Base-by-base conservation (phyloP, 2,888 invertebrate genomes). In the Macroteleia sp. region DNA sequence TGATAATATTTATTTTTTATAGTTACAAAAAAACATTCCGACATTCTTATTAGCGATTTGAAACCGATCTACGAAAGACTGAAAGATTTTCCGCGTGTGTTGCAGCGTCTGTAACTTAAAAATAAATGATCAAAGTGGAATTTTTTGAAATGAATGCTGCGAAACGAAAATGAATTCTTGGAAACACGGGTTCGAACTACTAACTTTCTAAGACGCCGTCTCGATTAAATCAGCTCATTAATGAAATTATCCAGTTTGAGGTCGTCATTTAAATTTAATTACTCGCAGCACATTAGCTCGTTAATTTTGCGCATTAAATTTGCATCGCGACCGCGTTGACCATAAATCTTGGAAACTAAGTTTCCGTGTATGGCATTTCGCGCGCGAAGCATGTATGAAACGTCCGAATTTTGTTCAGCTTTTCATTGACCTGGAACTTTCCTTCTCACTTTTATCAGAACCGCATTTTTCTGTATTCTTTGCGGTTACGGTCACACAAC, bases 401-500 rank as follows among this genome's bases (percentile, higher is more conserved):
- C n/a, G n/a, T n/a, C n/a, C n/a, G n/a, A n/a, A n/a, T n/a, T n/a
- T n/a, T n/a, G n/a, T n/a, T n/a, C n/a, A n/a, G n/a, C 17, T 28
- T 50, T 20, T 36, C 19, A 28, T 42, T 16, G 25, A n/a, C 50
- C 34, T 50, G 52, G 52, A 42, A 41, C 16, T 42, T 39, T 14
- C 39, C 56, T 36, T 12, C 14, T 41, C 19, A 59, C 57, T 69
- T 69, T 69, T 28, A 69, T 69, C 48, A 41, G 69, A 50, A 59
- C 32, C 28, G 12, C 28, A 52, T 59, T 50, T 59, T 59, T 70
- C 59, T 50, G 41, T 57, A 32, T 69, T 57, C 36, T 41, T 48
- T 48, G 57, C 69, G 41, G 57, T 57, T 50, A 50, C 57, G 69
- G 69, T 69, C 41, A 57, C 50, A 42, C 34, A 6, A 59, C 56